These are phyloP conservation scores for Aurelia aurita complex sp. Pacific DNA, from an alignment of 30 jellyfish, hydroid and myxozoan species.

Conservation along the genomic window DNA sequence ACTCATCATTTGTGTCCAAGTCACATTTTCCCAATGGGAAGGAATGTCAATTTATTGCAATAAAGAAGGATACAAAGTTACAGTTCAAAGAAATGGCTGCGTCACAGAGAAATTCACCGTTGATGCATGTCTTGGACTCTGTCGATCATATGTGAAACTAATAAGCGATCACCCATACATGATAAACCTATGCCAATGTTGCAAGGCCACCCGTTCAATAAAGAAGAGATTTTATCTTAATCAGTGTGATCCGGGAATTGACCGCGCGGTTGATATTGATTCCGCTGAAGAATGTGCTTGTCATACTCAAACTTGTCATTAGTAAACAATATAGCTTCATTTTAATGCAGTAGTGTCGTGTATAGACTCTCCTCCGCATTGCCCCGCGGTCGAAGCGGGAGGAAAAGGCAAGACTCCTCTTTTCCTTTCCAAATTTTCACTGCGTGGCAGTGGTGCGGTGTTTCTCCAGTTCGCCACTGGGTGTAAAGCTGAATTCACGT, in stretches of 20 bases:
- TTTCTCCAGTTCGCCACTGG: no score
- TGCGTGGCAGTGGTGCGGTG: no score
- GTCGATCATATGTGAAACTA: constrained; percentile 32
- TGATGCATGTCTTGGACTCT: constrained; percentile 56
- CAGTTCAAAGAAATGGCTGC: constrained; percentile 19
- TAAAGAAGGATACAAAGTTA: constrained; percentile 5
- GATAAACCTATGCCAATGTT: constrained; percentile 50
- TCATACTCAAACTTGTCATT: constrained; percentile 10
- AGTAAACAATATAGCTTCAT: not conserved
- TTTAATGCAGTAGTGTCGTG: no score
- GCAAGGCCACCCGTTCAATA: constrained; percentile 32
- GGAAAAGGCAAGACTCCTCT: no score
- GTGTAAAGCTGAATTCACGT: no score
- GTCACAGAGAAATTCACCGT: constrained; percentile 2
- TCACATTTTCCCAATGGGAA: constrained; percentile 10
- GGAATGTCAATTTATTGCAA: constrained; percentile 49
- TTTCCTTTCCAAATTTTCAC: no score
- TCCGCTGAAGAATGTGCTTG: constrained; percentile 60
- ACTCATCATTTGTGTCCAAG: not conserved
- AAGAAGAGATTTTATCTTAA: constrained; percentile 11
- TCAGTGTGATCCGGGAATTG: constrained; percentile 23
- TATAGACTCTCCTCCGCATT: no score
- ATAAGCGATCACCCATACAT: constrained; percentile 16
- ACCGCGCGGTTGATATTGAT: constrained; percentile 15
- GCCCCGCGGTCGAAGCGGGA: no score